Base-by-base conservation (phyloP, 2,797 vertebrate genomes). In the Arctocebus calabarensis region DNA sequence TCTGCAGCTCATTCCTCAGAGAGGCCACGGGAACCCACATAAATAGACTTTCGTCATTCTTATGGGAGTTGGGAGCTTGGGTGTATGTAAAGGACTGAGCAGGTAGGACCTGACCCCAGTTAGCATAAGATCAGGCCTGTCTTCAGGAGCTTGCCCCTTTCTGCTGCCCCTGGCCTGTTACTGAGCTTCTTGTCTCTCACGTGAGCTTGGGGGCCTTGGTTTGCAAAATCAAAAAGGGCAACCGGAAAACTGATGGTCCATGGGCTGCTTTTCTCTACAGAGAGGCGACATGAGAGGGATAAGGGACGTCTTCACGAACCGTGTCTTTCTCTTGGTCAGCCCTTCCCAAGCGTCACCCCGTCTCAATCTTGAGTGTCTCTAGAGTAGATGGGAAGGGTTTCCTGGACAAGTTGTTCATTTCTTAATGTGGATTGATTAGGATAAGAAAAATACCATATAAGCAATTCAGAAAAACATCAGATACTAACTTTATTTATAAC, bases 81-180 rank as follows among this genome's bases (percentile, higher is more conserved):
- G 9, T 7, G 3, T 0, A 10, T 7, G 43, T n/a, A 8, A 62
- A 37, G 55, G 2, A 5, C 0, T 14, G 52, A 4, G 3, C 23
- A 7, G 29, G 32, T 45, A 12, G 64, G 45, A 34, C 73, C 13
- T 22, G 25, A 71, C 32, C 8, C n/a, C 29, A 22, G 22, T 22
- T 10, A 5, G 52, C 45, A 40, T 2, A 9, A 61, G 66, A 23
- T 62, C 40, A 66, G 0, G 2, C 19, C 55, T 68, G 12, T 55
- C 55, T 55, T 74, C 16, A 32, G 37, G 14, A 13, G 20, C 32
- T 20, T 8, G 13, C 10, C 13, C 23, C 32, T 6, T 48, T 19
- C 29, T 11, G 37, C 57, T 29, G 3, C 2, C 45, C 25, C 71
- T 0, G 0, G 11, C 14, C 37, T 34, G 4, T 2, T 17, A 3